Conservation (phyloP, 2,113 vertebrate species). For the Pterocles orientalis region DNA sequence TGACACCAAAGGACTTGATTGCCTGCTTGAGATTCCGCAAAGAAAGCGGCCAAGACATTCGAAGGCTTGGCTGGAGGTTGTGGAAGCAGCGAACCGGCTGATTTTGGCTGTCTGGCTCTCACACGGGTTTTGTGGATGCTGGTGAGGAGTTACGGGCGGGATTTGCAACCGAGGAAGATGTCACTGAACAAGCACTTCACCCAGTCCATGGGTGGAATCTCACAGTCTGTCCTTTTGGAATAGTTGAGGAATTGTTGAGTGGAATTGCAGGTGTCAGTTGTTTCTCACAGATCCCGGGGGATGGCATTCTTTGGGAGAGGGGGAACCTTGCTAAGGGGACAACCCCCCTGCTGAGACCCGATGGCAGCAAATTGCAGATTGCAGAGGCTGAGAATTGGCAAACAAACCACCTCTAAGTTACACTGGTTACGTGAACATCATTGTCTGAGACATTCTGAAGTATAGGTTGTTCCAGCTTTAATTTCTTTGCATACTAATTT, state of each 20-base stretch:
- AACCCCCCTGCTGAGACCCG: neutral
- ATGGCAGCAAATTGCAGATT: neutral
- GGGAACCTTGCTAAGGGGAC: neutral
- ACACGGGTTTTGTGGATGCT: rapidly evolving
- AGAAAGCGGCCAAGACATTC: neutral
- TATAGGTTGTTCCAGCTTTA: neutral
- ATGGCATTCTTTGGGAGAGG: neutral
- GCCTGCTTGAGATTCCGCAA: neutral
- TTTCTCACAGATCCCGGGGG: neutral
- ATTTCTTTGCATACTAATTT: neutral
- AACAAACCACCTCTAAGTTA: neutral
- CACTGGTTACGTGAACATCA: neutral
- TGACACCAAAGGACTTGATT: neutral
- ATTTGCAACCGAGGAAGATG: neutral
- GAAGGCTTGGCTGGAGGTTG: neutral
- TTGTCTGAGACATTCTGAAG: neutral
- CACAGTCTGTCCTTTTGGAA: neutral
- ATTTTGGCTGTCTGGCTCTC: neutral
- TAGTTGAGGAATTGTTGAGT: neutral
- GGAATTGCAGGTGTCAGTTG: neutral
- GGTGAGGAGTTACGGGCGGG: neutral
- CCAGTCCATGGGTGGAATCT: neutral
- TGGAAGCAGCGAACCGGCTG: neutral
- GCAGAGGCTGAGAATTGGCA: neutral
- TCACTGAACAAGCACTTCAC: neutral